These are phyloP conservation scores for Cataglyphis hispanica DNA, from an alignment of 1,140 invertebrate genomes.

Conservation along the genomic window DNA sequence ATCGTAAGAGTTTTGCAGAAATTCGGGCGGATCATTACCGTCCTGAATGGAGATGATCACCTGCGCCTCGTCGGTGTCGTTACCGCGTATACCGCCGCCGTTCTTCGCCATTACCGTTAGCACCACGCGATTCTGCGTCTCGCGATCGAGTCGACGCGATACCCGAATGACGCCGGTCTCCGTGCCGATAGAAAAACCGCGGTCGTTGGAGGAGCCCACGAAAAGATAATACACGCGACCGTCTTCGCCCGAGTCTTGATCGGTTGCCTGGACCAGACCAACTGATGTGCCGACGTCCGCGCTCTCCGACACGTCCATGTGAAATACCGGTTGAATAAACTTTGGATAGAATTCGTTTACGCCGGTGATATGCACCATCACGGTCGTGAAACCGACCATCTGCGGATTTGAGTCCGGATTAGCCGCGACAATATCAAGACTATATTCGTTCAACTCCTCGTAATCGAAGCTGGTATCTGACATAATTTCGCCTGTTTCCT, in stretches of 20 bases:
- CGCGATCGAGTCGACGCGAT: conserved; percentile 93
- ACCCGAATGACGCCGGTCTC: conserved; percentile 95
- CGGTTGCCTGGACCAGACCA: conserved; percentile 95
- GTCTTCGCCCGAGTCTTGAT: conserved; percentile 96
- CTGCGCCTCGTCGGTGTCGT: conserved; percentile 98
- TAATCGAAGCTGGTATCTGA: conserved; percentile 95
- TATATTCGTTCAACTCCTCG: conserved; percentile 93
- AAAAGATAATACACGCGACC: conserved; percentile 96
- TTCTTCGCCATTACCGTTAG: conserved; percentile 98
- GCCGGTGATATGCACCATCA: conserved; percentile 93
- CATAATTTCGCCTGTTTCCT: conserved; percentile 91
- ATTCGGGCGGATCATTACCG: conserved; percentile 98
- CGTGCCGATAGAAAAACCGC: conserved; percentile 95
- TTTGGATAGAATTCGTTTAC: conserved; percentile 97
- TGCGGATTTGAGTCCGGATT: conserved; percentile 93
- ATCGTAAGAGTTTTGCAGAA: conserved; percentile 92
- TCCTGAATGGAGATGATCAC: conserved; percentile 97
- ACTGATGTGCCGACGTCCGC: conserved; percentile 94
- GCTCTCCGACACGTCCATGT: conserved; percentile 97
- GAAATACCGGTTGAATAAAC: conserved; percentile 96
- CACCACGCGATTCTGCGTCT: conserved; percentile 96
- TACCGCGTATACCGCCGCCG: conserved; percentile 95
- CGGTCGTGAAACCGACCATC: conserved; percentile 91
- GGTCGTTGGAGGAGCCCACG: conserved; percentile 96
- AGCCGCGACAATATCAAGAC: conserved; percentile 93